Conservation (phyloP, 1,140 invertebrate species). For the Fopius arisanus region DNA sequence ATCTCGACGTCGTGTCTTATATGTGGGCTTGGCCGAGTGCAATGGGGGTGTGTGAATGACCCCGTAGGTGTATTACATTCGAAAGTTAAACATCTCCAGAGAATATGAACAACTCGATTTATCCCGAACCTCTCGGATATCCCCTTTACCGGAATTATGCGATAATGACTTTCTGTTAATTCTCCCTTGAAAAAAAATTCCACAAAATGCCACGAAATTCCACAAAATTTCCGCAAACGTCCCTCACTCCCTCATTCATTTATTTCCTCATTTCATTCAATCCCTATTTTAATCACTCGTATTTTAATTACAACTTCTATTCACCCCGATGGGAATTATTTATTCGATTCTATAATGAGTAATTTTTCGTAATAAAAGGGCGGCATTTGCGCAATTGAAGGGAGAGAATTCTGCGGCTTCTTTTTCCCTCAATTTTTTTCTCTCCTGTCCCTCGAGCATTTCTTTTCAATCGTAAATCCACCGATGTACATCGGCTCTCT, state of each 20-base stretch:
- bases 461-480: neutral
- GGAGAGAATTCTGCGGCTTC: neutral
- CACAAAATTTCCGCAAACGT: no score
- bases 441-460: neutral
- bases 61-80: neutral
- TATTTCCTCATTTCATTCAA: no score
- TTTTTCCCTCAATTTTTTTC: neutral
- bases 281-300: no score
- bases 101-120: neutral
- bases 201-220: no score
- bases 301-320: no score
- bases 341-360: no score
- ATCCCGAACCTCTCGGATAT: neutral
- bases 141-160: neutral
- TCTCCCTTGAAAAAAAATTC: neutral
- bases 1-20: neutral
- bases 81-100: neutral
- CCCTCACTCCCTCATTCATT: no score
- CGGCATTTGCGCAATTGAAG: neutral
- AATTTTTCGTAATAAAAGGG: neutral
- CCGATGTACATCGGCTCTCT: neutral
- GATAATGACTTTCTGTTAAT: neutral
- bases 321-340: no score
- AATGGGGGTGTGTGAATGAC: slow-evolving; percentile 2
- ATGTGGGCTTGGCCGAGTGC: neutral